These are phyloP conservation scores for Chanos chanos DNA, from an alignment of 2,797 vertebrate genomes.

Conservation along the genomic window DNA sequence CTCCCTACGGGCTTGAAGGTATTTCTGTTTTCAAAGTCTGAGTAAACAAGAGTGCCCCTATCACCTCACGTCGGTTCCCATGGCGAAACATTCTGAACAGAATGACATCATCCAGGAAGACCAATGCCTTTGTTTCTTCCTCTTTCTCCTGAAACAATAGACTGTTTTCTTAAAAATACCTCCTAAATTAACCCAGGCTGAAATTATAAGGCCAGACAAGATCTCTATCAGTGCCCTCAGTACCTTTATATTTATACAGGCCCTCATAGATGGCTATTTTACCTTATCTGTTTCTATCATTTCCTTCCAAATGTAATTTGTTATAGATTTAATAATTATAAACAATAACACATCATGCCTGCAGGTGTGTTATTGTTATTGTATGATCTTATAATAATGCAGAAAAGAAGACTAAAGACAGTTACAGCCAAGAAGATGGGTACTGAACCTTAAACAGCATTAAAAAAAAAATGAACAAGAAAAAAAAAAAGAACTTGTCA, in stretches of 20 bases:
- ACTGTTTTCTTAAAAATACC: slow-evolving; percentile 52
- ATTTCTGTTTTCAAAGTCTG: slow-evolving; percentile 66
- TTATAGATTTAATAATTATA: too few species aligned
- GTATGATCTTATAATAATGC: too few species aligned
- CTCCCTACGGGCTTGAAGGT: slow-evolving; percentile 54
- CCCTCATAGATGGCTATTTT: neutral
- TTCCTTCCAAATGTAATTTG: too few species aligned
- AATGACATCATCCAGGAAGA: slow-evolving; percentile 76
- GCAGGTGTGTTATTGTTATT: too few species aligned
- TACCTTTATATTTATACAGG: neutral
- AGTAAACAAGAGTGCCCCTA: slow-evolving; percentile 64
- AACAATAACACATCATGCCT: too few species aligned
- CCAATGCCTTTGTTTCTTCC: slow-evolving; percentile 74
- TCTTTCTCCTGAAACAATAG: slow-evolving; percentile 68
- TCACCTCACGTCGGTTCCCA: slow-evolving; percentile 60
- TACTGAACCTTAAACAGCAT: too few species aligned
- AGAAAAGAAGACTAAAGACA: too few species aligned
- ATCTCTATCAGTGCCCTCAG: slow-evolving; percentile 21
- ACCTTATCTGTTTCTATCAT: too few species aligned
- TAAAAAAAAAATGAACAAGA: too few species aligned
- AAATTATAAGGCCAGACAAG: neutral
- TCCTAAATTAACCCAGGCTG: neutral
- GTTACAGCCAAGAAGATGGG: too few species aligned
- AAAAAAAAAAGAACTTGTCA: too few species aligned
- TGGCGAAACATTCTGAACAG: slow-evolving; percentile 44